Conservation (phyloP, 2,797 vertebrate genomes). For the Chelmon rostratus region DNA sequence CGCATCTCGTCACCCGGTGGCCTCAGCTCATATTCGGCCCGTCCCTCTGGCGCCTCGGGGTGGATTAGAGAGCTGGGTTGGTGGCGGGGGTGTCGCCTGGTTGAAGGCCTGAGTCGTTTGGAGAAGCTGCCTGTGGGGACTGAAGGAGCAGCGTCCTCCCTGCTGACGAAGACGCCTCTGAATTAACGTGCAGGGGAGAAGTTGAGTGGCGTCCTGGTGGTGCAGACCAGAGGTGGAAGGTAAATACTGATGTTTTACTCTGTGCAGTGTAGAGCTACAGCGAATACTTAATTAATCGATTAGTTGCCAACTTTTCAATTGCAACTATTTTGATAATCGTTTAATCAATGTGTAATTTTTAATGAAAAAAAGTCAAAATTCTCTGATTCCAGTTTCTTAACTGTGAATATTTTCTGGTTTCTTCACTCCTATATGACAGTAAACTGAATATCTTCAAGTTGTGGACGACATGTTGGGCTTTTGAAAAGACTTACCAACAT, state of each 20-base stretch:
- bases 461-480: too few species aligned
- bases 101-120: background rate
- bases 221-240: background rate
- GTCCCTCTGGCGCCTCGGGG: background rate
- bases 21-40: conserved; percentile 15
- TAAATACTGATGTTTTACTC: background rate
- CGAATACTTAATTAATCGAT: too few species aligned
- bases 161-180: background rate
- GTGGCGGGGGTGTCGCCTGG: background rate
- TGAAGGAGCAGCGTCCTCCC: background rate
- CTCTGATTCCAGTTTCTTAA: too few species aligned
- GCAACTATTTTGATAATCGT: too few species aligned
- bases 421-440: too few species aligned
- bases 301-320: too few species aligned
- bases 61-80: conserved; percentile 1
- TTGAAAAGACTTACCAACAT: too few species aligned
- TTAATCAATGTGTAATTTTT: too few species aligned
- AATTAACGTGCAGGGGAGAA: background rate
- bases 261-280: too few species aligned
- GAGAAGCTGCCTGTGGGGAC: background rate
- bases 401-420: too few species aligned
- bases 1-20: conserved; percentile 17
- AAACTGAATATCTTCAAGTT: too few species aligned
- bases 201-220: background rate
- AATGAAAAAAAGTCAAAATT: too few species aligned